A percentile compares a stretch with the other conserved stretches of the same genome.
These are phyloP conservation scores for Rhinatrema bivittatum DNA, from an alignment of 2,797 vertebrate species.

Conservation along the genomic window DNA sequence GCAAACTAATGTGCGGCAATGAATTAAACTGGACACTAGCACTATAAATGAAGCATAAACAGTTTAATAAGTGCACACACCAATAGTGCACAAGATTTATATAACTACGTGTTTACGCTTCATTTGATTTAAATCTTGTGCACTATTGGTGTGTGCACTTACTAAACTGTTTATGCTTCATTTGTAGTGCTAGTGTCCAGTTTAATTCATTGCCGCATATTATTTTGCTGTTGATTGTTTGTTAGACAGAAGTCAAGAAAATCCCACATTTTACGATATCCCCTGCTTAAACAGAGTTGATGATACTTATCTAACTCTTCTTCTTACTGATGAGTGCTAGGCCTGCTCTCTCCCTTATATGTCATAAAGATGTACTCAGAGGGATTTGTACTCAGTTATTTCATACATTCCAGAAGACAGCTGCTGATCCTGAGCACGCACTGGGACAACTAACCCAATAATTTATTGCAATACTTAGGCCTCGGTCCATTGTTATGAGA, in stretches of 20 bases:
- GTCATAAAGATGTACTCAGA: conserved; percentile 2
- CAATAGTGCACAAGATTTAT: too few relatives aligned
- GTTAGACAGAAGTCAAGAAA: background rate
- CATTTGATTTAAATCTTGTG: too few relatives aligned
- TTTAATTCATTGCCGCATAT: too few relatives aligned
- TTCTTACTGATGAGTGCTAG: background rate
- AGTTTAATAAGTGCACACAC: too few relatives aligned
- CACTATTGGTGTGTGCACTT: too few relatives aligned
- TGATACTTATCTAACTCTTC: background rate
- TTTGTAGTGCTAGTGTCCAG: too few relatives aligned
- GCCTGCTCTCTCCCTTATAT: conserved; percentile 5
- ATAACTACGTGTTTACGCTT: too few relatives aligned
- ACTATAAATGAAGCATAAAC: too few relatives aligned
- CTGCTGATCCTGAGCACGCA: background rate
- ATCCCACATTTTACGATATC: background rate
- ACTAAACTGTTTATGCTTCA: too few relatives aligned
- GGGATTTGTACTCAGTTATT: conserved; percentile 4
- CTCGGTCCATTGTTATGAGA: conserved; percentile 5
- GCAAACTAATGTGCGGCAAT: too few relatives aligned
- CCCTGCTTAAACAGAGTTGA: background rate
- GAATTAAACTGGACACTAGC: too few relatives aligned
- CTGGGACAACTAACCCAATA: background rate
- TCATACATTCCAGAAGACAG: conserved; percentile 6
- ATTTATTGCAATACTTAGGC: conserved; percentile 15
- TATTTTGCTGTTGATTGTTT: too few relatives aligned